A percentile compares a stretch with the other conserved stretches of the same genome.
Evolutionary conservation across 2,797 vertebrate genomes (phyloP).

Genomic region (Sphaeramia orbicularis): DNA sequence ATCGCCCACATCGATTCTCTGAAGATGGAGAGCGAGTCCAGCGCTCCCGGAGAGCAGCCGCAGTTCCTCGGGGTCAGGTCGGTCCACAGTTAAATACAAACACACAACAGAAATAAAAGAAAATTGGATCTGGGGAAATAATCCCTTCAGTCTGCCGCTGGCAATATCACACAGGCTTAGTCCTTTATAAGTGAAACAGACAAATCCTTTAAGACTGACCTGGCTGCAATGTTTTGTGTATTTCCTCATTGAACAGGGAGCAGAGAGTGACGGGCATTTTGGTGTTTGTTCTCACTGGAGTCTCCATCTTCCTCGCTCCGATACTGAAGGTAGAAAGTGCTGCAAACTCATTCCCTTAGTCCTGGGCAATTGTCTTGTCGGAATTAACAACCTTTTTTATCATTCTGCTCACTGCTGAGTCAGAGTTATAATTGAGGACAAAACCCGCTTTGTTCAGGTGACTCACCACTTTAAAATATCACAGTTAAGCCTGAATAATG

Average conservation of each 20-base stretch:
- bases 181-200: slow-evolving; percentile 12
- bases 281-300: slow-evolving; percentile 94
- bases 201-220: slow-evolving; percentile 5
- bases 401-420: slow-evolving; percentile 4
- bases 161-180: not conserved
- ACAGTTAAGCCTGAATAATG: not conserved
- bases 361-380: not conserved
- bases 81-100: slow-evolving; percentile 10
- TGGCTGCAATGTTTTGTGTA: slow-evolving; percentile 13
- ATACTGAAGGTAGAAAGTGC: slow-evolving; percentile 89
- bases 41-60: slow-evolving; percentile 94
- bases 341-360: not conserved
- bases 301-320: slow-evolving; percentile 96
- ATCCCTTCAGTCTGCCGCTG: not conserved
- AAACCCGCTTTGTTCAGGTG: not conserved
- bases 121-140: not conserved
- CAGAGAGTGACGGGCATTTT: slow-evolving; percentile 94
- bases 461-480: not conserved
- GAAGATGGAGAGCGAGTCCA: slow-evolving; percentile 98
- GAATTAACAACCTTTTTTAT: not conserved
- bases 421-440: not conserved
- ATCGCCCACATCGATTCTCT: slow-evolving; percentile 98
- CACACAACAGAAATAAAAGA: not conserved
- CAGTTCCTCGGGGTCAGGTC: slow-evolving; percentile 98
- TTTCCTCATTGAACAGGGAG: slow-evolving; percentile 84